Percentiles rank a stretch among this genome's conserved stretches.
phyloP scores from a whole-genome alignment of 2,113 vertebrate species.

The Apaloderma vittatum region DNA sequence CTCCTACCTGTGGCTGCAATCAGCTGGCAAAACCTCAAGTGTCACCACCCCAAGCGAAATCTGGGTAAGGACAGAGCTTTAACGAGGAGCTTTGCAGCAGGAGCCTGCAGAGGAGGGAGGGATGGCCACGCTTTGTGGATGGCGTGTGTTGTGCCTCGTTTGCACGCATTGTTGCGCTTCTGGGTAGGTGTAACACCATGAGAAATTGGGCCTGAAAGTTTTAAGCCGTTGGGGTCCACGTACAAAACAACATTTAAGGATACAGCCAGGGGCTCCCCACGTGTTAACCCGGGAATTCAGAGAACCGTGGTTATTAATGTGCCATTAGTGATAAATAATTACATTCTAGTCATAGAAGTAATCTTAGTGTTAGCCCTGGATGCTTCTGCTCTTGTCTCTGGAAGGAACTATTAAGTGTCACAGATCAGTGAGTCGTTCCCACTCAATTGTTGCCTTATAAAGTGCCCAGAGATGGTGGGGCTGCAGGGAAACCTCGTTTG shows the following conservation, averaged over 20 bases:
- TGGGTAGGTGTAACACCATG: background rate
- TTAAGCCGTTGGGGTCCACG: background rate
- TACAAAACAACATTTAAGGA: background rate
- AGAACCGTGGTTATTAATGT: background rate
- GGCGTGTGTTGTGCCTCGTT: background rate
- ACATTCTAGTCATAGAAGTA: background rate
- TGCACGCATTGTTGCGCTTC: background rate
- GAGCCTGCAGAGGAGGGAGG: background rate
- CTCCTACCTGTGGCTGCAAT: constrained; percentile 33
- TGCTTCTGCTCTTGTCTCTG: background rate
- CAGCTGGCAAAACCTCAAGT: constrained; percentile 32
- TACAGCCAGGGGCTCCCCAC: background rate
- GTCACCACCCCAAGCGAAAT: background rate
- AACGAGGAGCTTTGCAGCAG: background rate
- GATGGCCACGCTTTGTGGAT: background rate
- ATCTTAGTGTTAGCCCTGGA: background rate
- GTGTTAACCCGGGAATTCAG: background rate
- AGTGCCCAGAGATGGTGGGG: background rate
- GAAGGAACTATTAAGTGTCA: background rate
- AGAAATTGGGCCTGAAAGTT: background rate
- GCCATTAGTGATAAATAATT: constrained; percentile 24
- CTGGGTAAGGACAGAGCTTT: background rate
- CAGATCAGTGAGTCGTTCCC: background rate
- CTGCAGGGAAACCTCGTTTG: background rate
- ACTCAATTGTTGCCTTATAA: background rate